Percentiles rank a stretch among this genome's conserved stretches.
phyloP scores from a whole-genome alignment of 2,888 invertebrate species.

The Euplexia lucipara region DNA sequence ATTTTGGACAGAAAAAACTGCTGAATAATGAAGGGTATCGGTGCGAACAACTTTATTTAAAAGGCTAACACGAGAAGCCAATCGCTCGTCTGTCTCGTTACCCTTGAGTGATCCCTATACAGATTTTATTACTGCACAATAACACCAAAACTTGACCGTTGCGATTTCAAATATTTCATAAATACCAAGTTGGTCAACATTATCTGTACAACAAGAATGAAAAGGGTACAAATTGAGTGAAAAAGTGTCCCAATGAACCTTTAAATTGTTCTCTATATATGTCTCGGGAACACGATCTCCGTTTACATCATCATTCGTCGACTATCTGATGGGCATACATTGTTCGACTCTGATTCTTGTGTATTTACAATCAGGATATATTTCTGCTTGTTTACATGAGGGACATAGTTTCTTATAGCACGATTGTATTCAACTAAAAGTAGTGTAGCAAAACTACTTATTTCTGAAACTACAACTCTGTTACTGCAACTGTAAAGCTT shows the following conservation, averaged over 20 bases:
- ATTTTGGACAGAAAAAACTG: constrained; percentile 79
- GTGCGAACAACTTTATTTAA: constrained; percentile 85
- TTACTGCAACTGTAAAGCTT: constrained; percentile 83
- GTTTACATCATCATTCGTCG: constrained; percentile 74
- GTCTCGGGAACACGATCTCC: constrained; percentile 76
- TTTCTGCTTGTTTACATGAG: constrained; percentile 75
- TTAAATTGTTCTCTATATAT: constrained; percentile 80
- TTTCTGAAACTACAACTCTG: constrained; percentile 85
- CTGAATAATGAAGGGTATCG: constrained; percentile 82
- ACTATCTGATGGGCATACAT: constrained; percentile 73
- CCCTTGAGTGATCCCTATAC: constrained; percentile 77
- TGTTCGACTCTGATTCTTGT: constrained; percentile 76
- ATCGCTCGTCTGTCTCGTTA: constrained; percentile 76
- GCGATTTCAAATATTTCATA: constrained; percentile 70
- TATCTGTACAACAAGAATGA: constrained; percentile 71
- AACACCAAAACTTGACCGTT: constrained; percentile 67
- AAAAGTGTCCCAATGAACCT: constrained; percentile 81
- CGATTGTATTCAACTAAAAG: constrained; percentile 75
- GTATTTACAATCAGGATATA: constrained; percentile 70
- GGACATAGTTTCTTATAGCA: constrained; percentile 73
- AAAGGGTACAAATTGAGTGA: constrained; percentile 81
- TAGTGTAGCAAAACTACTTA: constrained; percentile 76
- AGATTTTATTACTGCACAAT: constrained; percentile 72
- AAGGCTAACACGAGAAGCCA: constrained; percentile 80
- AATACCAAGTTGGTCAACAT: constrained; percentile 61